Evolutionary conservation across 1,140 invertebrate species (phyloP), one percentile per base, ranked within the genome.

Genomic region (Scaptomyza graminum): DNA sequence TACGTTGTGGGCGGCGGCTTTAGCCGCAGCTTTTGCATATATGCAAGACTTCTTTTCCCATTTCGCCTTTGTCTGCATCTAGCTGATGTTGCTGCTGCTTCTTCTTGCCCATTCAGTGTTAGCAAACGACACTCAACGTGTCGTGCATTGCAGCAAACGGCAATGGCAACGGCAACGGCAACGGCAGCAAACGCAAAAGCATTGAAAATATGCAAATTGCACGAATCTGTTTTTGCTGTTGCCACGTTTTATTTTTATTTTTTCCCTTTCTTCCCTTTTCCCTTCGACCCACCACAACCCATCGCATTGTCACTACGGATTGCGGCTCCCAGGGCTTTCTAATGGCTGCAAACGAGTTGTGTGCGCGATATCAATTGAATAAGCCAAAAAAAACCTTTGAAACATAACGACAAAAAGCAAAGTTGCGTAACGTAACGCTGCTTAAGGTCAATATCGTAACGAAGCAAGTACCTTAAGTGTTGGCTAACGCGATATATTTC

Each of bases 191-290:
- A 50, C 46, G 49, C 51, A 52, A 57, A 47, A 34, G 41, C 74
- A 63, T 63, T 66, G 63, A 66, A 84, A 84, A 84, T 84, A 84
- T 84, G 80, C 80, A 84, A 84, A 84, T 84, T 84, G 72, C 72
- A 83, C 69, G 76, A 84, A 79, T 84, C 80, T 84, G 81, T 75
- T 77, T 67, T 31, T 63, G 44, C 52, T 59, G 39, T 64, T 76
- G 51, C 59, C 52, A 44, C 67, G 55, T 64, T 70, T 52, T 37
- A 44, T 59, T 57, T 46, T 31, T 16, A 43, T 60, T 73, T 25
- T 43, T 67, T 34, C 18, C 56, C 16, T 22, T 15, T 18, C 25
- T 34, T 34, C 1, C 50, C 13, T 18, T 9, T 9, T 34, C 34
- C 55, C 7, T 4, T 15, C 13, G 9, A 7, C 9, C 47, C 8